These are phyloP conservation scores for Drosophila testacea DNA, from an alignment of 2,888 invertebrate genomes.

Conservation along the genomic window DNA sequence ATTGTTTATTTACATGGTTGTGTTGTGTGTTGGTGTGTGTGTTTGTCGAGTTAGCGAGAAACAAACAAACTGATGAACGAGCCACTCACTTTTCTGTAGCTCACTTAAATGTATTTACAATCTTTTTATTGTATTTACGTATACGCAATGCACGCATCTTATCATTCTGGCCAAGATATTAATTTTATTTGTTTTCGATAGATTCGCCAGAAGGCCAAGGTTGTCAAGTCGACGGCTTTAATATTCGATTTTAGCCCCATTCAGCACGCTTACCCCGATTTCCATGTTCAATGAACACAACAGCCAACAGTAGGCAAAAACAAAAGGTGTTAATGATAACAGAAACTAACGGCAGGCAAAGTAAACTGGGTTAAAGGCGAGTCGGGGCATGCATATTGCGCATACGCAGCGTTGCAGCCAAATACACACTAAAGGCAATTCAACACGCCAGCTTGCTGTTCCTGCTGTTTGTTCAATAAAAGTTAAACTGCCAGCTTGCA, in stretches of 20 bases:
- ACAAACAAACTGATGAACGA: slow-evolving; percentile 45
- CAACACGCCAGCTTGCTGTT: slow-evolving; percentile 39
- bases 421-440: slow-evolving; percentile 45
- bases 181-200: slow-evolving; percentile 33
- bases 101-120: slow-evolving; percentile 50
- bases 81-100: slow-evolving; percentile 59
- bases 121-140: slow-evolving; percentile 50
- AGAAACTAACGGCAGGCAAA: slow-evolving; percentile 12
- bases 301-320: slow-evolving; percentile 4
- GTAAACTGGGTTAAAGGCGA: slow-evolving; percentile 66
- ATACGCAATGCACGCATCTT: slow-evolving; percentile 57
- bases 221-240: slow-evolving; percentile 11
- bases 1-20: slow-evolving; percentile 58
- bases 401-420: slow-evolving; percentile 73
- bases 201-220: slow-evolving; percentile 40
- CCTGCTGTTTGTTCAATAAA: slow-evolving; percentile 75
- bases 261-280: slow-evolving; percentile 27
- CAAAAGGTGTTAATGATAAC: slow-evolving; percentile 58
- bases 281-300: slow-evolving; percentile 46
- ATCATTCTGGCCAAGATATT: slow-evolving; percentile 22
- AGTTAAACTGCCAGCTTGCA: slow-evolving; percentile 33
- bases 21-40: slow-evolving; percentile 36
- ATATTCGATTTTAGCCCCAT: slow-evolving; percentile 1
- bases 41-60: slow-evolving; percentile 46
- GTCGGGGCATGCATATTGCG: slow-evolving; percentile 51